Percentiles rank a stretch among this genome's conserved stretches.
Conservation (phyloP, 2,113 vertebrate species). For the Callionymus lyra region DNA sequence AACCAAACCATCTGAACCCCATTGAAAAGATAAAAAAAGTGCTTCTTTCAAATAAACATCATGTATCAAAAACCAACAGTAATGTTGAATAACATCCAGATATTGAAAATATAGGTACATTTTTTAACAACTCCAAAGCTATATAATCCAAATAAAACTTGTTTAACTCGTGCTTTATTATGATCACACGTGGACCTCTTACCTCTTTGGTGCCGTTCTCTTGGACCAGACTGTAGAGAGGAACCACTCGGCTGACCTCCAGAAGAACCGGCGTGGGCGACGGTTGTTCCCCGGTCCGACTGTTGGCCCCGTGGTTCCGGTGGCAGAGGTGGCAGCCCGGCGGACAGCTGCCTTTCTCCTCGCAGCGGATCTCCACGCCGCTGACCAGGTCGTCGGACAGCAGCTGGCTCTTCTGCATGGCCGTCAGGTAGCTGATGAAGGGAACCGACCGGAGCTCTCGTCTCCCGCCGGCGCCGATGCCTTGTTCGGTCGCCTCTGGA, state of each 20-base stretch:
- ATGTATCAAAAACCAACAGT: too few relatives aligned
- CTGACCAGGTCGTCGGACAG: conserved; percentile 86
- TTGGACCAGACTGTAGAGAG: conserved; percentile 88
- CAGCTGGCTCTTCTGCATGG: conserved; percentile 86
- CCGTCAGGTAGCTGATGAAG: conserved; percentile 93
- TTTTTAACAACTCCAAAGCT: too few relatives aligned
- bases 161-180: too few relatives aligned
- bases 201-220: conserved; percentile 95
- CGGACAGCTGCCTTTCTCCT: conserved; percentile 90
- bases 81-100: too few relatives aligned
- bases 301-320: conserved; percentile 30
- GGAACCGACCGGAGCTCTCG: conserved; percentile 89
- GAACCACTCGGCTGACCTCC: conserved; percentile 85
- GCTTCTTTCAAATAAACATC: too few relatives aligned
- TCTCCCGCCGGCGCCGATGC: conserved; percentile 66
- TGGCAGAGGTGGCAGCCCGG: conserved; percentile 88
- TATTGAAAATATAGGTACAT: too few relatives aligned
- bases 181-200: conserved; percentile 31
- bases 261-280: conserved; percentile 84
- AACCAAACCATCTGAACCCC: too few relatives aligned
- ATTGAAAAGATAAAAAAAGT: too few relatives aligned
- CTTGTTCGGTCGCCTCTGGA: conserved; percentile 87
- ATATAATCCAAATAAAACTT: too few relatives aligned
- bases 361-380: conserved; percentile 89
- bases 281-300: conserved; percentile 74